Evolutionary conservation across 23 tunicate genomes (phyloP), one percentile per base, ranked within the genome.

Genomic region (Halocynthia aurantium): DNA sequence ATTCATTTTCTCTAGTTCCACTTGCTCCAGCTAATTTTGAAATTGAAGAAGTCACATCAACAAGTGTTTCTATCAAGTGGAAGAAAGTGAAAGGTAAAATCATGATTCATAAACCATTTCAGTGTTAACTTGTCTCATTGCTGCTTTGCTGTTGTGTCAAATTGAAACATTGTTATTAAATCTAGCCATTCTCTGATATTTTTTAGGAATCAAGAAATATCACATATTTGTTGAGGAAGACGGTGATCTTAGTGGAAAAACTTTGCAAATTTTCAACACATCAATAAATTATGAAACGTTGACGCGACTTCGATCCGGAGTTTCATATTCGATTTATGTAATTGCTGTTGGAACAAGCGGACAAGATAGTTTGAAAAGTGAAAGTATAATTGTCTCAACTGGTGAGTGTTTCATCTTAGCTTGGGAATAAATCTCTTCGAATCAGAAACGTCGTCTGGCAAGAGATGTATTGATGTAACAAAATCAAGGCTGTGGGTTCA

Each of bases 21-120:
- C 57, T 19, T 8, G 15, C 71, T 10, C 86, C 86, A 49, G 65
- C 40, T 44, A 50, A 20, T 8, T 18, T 62, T 10, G 53, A 17
- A 10, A 52, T 75, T 19, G 67, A 52, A 49, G 81, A 83, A 52
- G 75, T 83, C 56, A 64, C 86, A 9, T 51, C 86, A 22, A 52
- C 81, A 7, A 57, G 75, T 6, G 60, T 75, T 13, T 31, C 53
- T 44, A 20, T 83, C 15, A 64, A 31, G 9, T 83, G 86, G 86
- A 60, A 75, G 22, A 52, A 75, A 44, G 86, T 83, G 17, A 71
- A 73, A 52, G 86, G 86, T 82, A 61, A 80, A 49, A 31, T 31
- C 4, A 31, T 31, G 44, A 31, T 31, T 31, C 44, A 31, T 31
- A 31, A 31, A 31, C 44, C 44, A 31, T 1, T 31, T 1, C 44